Conservation (phyloP, 2,113 vertebrate genomes). For the Verasper variegatus region DNA sequence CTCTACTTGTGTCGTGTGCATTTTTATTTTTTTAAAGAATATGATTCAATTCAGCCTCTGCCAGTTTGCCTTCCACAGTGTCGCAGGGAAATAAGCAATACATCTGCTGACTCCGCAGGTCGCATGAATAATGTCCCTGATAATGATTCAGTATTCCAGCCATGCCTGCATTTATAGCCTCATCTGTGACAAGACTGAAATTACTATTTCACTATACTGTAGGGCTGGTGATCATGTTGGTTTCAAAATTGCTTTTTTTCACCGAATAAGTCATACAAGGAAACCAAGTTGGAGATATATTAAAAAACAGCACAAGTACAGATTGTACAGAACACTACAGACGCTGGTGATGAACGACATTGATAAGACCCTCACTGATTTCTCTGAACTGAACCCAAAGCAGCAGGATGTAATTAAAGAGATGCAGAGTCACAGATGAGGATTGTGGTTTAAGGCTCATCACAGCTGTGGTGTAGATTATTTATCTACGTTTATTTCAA, state of each 20-base stretch:
- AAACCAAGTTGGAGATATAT: neutral
- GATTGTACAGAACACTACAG: neutral
- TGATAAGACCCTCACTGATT: constrained; percentile 28
- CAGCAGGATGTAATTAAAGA: constrained; percentile 42
- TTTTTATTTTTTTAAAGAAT: constrained; percentile 3
- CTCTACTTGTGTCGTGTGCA: constrained; percentile 1
- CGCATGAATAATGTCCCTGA: constrained; percentile 14
- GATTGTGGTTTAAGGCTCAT: too few relatives aligned
- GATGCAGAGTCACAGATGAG: neutral
- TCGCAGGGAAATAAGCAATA: neutral
- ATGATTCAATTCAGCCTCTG: constrained; percentile 25
- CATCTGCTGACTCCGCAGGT: neutral
- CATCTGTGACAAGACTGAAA: constrained; percentile 24
- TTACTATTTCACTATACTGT: constrained; percentile 1
- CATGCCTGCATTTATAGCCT: constrained; percentile 28
- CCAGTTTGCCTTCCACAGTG: constrained; percentile 3
- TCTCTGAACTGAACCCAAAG: constrained; percentile 13
- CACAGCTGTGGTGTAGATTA: too few relatives aligned
- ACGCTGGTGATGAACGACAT: constrained; percentile 4
- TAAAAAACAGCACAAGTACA: neutral
- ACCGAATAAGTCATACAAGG: neutral
- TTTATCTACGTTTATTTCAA: too few relatives aligned
- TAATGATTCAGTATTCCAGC: constrained; percentile 27
- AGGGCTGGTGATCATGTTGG: neutral
- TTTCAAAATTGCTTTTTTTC: neutral